Evolutionary conservation across 2,888 invertebrate species (phyloP).

Genomic region (Cancer borealis): DNA sequence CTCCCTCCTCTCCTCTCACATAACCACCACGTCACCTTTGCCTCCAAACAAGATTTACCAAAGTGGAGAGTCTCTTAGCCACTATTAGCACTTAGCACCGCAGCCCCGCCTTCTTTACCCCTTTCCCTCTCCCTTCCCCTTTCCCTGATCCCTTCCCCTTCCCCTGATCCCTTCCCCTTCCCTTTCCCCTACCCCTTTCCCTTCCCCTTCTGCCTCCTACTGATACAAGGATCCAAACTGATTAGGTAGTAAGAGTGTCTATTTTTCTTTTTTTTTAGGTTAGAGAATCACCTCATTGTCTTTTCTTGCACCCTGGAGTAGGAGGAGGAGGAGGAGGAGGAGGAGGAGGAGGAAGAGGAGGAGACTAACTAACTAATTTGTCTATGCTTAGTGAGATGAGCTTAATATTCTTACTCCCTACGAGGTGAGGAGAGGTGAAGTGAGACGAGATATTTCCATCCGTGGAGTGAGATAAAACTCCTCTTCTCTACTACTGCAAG

Average conservation of each 20-base stretch:
- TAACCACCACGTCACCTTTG: background rate
- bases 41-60: background rate
- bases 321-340: background rate
- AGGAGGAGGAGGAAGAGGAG: background rate
- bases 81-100: background rate
- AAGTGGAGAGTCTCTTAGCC: conserved; percentile 10
- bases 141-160: background rate
- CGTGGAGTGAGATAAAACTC: background rate
- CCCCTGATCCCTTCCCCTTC: background rate
- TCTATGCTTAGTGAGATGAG: background rate
- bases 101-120: background rate
- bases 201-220: background rate
- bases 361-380: background rate
- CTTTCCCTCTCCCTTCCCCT: background rate
- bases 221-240: background rate
- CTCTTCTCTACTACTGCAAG: background rate
- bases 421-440: background rate
- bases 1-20: background rate
- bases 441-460: background rate
- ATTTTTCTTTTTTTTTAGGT: background rate
- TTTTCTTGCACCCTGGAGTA: background rate
- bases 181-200: background rate
- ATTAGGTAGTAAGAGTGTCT: background rate
- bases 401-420: background rate
- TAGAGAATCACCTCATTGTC: background rate